Base-by-base conservation (phyloP, 53 echinoderm and acorn worm species). In the Crossaster papposus region DNA sequence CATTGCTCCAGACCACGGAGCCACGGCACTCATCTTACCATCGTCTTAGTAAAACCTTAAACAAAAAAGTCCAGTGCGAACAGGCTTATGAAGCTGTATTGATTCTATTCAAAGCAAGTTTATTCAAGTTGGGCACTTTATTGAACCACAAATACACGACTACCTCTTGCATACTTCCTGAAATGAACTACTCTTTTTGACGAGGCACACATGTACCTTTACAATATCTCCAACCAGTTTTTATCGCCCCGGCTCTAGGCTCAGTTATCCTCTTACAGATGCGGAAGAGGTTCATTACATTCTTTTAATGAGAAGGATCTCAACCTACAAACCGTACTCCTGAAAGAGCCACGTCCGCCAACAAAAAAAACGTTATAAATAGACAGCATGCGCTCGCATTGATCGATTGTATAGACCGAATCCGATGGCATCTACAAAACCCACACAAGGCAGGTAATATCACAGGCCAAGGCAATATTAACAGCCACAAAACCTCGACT, bases 381-480 rank as follows among this genome's bases (percentile, higher is more conserved):
- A 14, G 36, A 74, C 36, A 74, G 75, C 75, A 74, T 28, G 22
- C 11, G 36, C 23, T 22, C 15, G 18, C 20, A 74, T 35, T 74
- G 75, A 74, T 74, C 36, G 68, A 68, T 74, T 33, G 34, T 36
- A 74, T 4, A 35, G 75, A 34, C 33, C 36, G 36, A 36, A 74
- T 74, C 75, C 15, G 20, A 35, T 13, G 36, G 75, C 75, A 74
- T 74, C 75, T 35, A 35, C 36, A 35, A 74, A 28, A 14, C n/a
- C 33, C 36, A 17, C 15, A 73, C 74, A 73, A 73, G 33, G 14
- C 74, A 44, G 53, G 85, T 52, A 70, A 85, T 72, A 72, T 71
- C 72, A 73, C 85, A 53, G 72, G 52, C 71, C 73, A 51, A 51
- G 72, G 72, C 73, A 72, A 85, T 85, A 72, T 73, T 22, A 83